Percentiles rank a stretch among this genome's conserved stretches.
Evolutionary conservation across 2,113 vertebrate species (phyloP).

Genomic region (Oreochromis spilurus): DNA sequence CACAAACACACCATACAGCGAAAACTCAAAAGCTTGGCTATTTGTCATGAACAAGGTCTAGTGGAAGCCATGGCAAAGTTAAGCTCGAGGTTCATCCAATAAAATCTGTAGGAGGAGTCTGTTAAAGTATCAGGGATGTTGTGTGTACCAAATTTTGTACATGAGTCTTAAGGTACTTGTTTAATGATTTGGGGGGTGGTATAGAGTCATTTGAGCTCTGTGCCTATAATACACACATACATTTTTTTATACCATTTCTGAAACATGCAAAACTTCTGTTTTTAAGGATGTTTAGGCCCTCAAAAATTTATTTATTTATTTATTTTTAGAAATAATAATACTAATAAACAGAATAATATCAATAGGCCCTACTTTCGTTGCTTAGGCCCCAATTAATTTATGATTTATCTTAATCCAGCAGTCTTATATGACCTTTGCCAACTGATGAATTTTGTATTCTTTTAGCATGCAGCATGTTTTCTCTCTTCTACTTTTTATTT

Average conservation of each 20-base stretch:
- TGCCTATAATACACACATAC: not conserved
- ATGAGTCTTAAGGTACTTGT: not conserved
- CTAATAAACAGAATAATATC: not conserved
- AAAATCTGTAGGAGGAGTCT: not conserved
- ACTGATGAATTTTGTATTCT: not conserved
- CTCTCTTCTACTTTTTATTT: not conserved
- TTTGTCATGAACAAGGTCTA: not conserved
- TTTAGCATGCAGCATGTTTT: not conserved
- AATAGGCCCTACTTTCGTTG: not conserved
- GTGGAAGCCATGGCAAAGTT: not conserved
- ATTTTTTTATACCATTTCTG: not conserved
- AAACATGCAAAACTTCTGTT: fast-evolving
- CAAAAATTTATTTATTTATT: not conserved
- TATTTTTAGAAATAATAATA: not conserved
- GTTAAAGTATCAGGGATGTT: not conserved
- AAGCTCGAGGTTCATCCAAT: not conserved
- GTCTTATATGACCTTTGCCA: not conserved
- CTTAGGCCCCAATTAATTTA: not conserved
- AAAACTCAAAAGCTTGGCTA: not conserved
- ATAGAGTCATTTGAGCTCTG: fast-evolving
- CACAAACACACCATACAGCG: not conserved
- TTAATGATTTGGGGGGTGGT: not conserved
- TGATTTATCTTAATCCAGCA: not conserved
- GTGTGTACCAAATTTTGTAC: fast-evolving
- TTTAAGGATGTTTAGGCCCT: not conserved